phyloP scores from a whole-genome alignment of 2,797 vertebrate genomes.

The Trichosurus vulpecula region DNA sequence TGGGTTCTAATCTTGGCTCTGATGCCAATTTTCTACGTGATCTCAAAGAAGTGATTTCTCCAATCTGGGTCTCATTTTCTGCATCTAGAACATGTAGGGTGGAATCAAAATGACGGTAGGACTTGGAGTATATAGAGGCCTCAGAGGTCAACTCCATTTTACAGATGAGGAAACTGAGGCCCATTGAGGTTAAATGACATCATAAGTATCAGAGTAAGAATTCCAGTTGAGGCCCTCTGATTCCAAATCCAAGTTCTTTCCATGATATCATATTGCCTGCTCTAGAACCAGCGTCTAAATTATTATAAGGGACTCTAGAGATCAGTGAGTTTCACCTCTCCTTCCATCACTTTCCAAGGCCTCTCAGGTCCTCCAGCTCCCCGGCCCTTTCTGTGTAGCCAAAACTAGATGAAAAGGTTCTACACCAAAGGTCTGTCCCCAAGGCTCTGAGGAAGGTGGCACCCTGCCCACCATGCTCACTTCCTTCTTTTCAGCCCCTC shows the following conservation, averaged over 20 bases:
- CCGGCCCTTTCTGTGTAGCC: not conserved
- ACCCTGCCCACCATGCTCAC: conserved; percentile 44
- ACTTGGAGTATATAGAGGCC: not conserved
- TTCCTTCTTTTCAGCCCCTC: conserved; percentile 68
- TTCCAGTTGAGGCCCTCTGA: not conserved
- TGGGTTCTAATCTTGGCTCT: not conserved
- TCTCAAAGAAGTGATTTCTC: not conserved
- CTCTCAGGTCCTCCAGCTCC: not conserved
- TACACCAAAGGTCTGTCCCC: not conserved
- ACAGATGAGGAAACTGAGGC: not conserved
- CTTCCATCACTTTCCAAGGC: not conserved
- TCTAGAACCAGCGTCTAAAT: not conserved
- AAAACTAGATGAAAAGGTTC: not conserved
- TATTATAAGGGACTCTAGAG: not conserved
- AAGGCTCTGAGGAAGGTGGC: not conserved
- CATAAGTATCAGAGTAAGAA: not conserved
- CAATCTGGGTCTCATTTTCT: not conserved
- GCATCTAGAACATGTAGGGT: not conserved
- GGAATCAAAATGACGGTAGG: not conserved
- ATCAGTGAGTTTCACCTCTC: not conserved
- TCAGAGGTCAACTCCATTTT: not conserved
- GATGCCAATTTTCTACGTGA: not conserved
- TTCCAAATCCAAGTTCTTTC: not conserved
- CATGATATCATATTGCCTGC: not conserved
- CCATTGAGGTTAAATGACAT: not conserved